Evolutionary conservation across 2,113 vertebrate genomes (phyloP).

Genomic region (Thamnophis sirtalis): DNA sequence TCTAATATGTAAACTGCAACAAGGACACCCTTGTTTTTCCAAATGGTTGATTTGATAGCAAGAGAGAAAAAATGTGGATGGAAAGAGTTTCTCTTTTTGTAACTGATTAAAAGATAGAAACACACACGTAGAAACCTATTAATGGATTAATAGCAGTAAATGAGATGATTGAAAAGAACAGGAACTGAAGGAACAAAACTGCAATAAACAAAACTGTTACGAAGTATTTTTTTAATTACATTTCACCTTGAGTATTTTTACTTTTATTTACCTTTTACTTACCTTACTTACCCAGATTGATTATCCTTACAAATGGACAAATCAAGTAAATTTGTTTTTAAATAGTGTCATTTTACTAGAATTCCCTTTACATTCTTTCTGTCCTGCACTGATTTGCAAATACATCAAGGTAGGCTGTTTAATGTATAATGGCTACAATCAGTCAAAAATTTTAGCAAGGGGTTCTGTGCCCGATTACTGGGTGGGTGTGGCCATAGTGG

Average conservation of each 20-base stretch:
- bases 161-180: neutral
- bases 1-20: neutral
- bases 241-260: neutral
- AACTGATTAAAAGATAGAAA: neutral
- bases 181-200: neutral
- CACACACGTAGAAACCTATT: neutral
- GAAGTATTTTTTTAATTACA: neutral
- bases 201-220: neutral
- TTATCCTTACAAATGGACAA: neutral
- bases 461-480: too few species aligned
- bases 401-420: neutral
- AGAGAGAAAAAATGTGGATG: neutral
- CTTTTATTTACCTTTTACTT: neutral
- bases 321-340: neutral
- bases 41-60: neutral
- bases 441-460: too few species aligned
- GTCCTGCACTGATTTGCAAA: neutral
- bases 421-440: neutral
- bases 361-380: neutral
- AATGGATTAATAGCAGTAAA: neutral
- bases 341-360: neutral
- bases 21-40: neutral
- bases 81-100: neutral
- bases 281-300: neutral
- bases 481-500: too few species aligned